Evolutionary conservation across 2,113 vertebrate species (phyloP), one percentile per base, ranked within the genome.

Genomic region (human): DNA sequence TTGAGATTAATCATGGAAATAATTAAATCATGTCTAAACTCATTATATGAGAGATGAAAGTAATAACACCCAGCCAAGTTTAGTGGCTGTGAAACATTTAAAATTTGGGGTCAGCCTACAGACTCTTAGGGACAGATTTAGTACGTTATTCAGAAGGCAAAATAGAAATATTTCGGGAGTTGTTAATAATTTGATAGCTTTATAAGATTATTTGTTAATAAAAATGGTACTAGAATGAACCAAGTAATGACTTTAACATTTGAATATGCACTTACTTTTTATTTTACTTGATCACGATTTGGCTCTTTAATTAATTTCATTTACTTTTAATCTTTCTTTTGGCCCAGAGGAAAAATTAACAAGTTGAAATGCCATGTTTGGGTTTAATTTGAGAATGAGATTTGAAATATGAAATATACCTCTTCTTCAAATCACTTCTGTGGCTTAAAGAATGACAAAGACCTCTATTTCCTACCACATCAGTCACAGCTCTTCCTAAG

Each of bases 131-230:
- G 40, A 61, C 2, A 92, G n/a, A 84, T 50, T 83, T 52, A 79
- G 73, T 61, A 78, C 6, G 79, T 79, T 96, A 32, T 84, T 86
- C 6, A 52, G 52, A 85, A 68, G 16, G 9, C 9, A 78, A 73
- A 61, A 59, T 55, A 95, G 20, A 90, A 88, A 45, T 55, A 40
- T 94, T 95, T 89, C 35, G 55, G 6, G 38, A 92, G 18, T 95
- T 95, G 32, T 8, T 96, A 95, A 87, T 93, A 45, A 94, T 38
- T 66, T 27, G 30, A 87, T 82, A 57, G 32, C 48, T 90, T 79
- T 64, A 64, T 61, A 79, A 73, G 18, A 11, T 50, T 52, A 82
- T 94, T 93, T 93, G n/a, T 32, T 85, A 70, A 85, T 76, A 48
- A 96, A 91, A 96, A 8, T 85, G 17, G 32, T 91, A 76, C 40